A percentile compares a stretch with the other conserved stretches of the same genome.
These are phyloP conservation scores for Phyllostomus discolor DNA, from an alignment of 2,113 vertebrate genomes.

Conservation along the genomic window DNA sequence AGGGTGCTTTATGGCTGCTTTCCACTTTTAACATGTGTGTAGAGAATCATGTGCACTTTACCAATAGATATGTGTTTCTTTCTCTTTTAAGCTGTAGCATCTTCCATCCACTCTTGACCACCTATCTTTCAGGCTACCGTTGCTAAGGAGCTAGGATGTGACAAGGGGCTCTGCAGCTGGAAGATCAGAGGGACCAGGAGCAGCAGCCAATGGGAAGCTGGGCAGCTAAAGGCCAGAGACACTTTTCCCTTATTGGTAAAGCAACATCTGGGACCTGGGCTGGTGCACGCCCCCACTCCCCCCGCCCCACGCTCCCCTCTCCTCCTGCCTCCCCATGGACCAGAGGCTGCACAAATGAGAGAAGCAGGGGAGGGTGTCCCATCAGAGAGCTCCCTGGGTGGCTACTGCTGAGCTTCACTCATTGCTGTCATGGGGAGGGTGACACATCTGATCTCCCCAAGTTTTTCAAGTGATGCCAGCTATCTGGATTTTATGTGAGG, in stretches of 20 bases:
- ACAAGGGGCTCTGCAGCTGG: neutral
- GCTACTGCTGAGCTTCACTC: neutral
- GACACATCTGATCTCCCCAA: neutral
- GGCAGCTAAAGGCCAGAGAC: too few species aligned
- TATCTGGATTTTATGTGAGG: neutral
- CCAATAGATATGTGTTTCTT: neutral
- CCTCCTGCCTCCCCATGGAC: neutral
- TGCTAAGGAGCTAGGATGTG: neutral
- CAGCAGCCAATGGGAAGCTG: neutral
- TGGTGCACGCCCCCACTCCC: fast-evolving
- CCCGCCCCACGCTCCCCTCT: too few species aligned
- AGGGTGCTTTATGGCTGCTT: neutral
- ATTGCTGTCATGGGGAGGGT: too few species aligned
- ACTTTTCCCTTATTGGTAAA: neutral
- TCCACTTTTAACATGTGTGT: neutral
- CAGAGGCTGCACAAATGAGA: neutral
- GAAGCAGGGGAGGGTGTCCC: neutral
- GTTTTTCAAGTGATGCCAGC: neutral
- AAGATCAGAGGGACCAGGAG: neutral
- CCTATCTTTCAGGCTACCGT: neutral
- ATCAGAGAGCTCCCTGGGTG: neutral
- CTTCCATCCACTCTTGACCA: neutral
- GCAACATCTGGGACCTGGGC: neutral
- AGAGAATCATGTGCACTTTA: neutral
- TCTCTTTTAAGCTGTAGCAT: neutral